A percentile compares a stretch with the other conserved stretches of the same genome.
phyloP scores from a whole-genome alignment of 2,797 vertebrate species.

The Enteromius thamalakanensis region DNA sequence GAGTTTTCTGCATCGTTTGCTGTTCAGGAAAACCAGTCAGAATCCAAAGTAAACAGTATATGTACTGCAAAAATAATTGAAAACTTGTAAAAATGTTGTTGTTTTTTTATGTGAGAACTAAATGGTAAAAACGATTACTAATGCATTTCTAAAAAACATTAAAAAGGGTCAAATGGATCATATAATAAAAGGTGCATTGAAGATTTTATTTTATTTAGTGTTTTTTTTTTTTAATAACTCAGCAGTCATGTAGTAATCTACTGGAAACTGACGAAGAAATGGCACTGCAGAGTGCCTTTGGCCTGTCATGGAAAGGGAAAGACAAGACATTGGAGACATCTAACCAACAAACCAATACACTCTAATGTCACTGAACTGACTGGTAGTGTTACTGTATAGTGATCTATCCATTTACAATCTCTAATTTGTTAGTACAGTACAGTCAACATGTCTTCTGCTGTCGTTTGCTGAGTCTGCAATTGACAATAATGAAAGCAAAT shows the following conservation, averaged over 20 bases:
- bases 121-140: not conserved
- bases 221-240: not conserved
- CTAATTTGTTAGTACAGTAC: conserved; percentile 36
- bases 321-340: conserved; percentile 50
- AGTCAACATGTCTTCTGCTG: not conserved
- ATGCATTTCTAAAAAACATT: not conserved
- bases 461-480: not conserved
- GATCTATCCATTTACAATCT: conserved; percentile 51
- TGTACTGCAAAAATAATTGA: not conserved
- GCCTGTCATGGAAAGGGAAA: conserved; percentile 38
- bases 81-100: not conserved
- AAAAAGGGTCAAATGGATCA: not conserved
- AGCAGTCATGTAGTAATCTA: not conserved
- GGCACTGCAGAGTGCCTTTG: conserved; percentile 1
- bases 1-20: not conserved
- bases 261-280: conserved; percentile 21
- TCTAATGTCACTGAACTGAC: conserved; percentile 54
- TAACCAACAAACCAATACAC: conserved; percentile 43
- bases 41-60: conserved; percentile 11
- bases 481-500: not conserved
- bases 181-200: not conserved
- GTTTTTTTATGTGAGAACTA: not conserved
- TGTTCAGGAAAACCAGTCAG: conserved; percentile 1
- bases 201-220: not conserved
- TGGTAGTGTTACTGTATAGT: conserved; percentile 52